A percentile compares a stretch with the other conserved stretches of the same genome.
Evolutionary conservation across 2,113 vertebrate genomes (phyloP).

Genomic region (Colistium nudipinnis): DNA sequence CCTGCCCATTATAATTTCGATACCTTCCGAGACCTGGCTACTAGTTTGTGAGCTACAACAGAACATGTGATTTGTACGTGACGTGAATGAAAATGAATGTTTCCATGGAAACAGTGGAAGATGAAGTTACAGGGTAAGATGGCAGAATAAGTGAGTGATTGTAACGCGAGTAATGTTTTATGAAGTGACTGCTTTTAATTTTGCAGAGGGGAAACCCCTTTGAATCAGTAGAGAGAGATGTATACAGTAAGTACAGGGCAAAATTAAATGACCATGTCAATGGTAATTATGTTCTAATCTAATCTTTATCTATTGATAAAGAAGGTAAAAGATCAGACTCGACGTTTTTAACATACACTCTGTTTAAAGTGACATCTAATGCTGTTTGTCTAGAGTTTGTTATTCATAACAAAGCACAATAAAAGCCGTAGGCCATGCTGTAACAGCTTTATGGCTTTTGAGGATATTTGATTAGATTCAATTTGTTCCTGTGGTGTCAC

Average conservation of each 20-base stretch:
- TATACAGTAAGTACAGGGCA: neutral
- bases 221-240: neutral
- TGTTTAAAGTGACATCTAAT: no score
- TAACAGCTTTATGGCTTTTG: neutral
- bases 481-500: neutral
- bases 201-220: constrained; percentile 9
- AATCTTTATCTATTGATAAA: no score
- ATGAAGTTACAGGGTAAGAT: constrained; percentile 19
- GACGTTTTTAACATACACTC: no score
- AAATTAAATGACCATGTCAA: neutral
- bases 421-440: neutral
- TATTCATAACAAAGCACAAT: no score
- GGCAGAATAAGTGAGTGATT: constrained; percentile 14
- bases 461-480: neutral
- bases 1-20: neutral
- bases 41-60: neutral
- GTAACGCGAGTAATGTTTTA: constrained; percentile 45
- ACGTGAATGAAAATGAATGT: constrained; percentile 27
- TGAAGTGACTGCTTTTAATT: constrained; percentile 50
- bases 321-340: no score
- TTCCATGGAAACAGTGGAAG: constrained; percentile 59
- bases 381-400: no score
- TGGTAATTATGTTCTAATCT: no score
- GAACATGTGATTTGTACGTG: constrained; percentile 6
- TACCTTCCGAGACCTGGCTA: no score